These are phyloP conservation scores for Ditylenchus dipsaci DNA, from an alignment of 1,140 invertebrate genomes.

Conservation along the genomic window DNA sequence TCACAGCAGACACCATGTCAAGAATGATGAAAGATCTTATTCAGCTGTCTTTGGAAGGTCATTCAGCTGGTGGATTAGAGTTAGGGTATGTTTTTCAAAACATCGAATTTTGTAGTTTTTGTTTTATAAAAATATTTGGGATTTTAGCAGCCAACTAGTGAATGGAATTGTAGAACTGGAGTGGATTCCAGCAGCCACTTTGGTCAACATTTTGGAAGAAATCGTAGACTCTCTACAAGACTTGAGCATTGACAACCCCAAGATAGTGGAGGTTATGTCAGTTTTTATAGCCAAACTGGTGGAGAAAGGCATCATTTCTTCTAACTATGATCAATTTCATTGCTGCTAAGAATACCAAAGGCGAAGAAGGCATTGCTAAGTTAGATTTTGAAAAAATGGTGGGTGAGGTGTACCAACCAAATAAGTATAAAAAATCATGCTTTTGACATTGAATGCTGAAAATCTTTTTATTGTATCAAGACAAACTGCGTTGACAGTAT, in stretches of 20 bases:
- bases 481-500: too few relatives aligned
- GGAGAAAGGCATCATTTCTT: constrained; percentile 14
- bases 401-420: too few relatives aligned
- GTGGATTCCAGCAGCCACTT: constrained; percentile 3
- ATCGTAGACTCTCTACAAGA: constrained; percentile 33
- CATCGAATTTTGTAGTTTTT: neutral
- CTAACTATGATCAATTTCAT: constrained; percentile 4
- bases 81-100: constrained; percentile 4
- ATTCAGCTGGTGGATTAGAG: constrained; percentile 18
- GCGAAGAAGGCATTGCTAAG: constrained; percentile 11
- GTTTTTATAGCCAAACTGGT: constrained; percentile 29
- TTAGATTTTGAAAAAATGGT: neutral
- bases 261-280: constrained; percentile 25
- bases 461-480: too few relatives aligned
- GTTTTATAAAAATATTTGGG: too few relatives aligned
- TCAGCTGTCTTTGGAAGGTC: constrained; percentile 16
- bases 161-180: neutral
- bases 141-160: neutral
- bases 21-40: constrained; percentile 32
- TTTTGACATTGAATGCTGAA: too few relatives aligned
- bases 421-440: too few relatives aligned
- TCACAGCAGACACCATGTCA: constrained; percentile 19
- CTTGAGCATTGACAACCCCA: constrained; percentile 21
- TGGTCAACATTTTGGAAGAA: constrained; percentile 23
- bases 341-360: constrained; percentile 6